phyloP scores from a whole-genome alignment of 2,888 invertebrate genomes.

The Aricia artaxerxes region DNA sequence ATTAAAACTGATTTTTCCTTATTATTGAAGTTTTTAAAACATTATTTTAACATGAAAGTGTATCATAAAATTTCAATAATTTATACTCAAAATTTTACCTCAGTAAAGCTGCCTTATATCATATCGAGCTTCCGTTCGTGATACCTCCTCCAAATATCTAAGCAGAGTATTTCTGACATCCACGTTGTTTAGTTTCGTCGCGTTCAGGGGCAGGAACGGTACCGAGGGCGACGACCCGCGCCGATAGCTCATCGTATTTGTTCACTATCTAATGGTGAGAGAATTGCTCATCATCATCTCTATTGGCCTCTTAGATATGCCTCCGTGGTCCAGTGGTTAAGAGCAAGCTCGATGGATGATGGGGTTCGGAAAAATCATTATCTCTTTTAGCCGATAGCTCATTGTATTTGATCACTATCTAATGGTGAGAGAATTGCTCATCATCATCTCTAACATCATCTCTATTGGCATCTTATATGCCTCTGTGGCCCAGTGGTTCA shows the following conservation, averaged over 20 bases:
- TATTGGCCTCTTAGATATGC: not conserved
- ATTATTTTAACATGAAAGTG: not conserved
- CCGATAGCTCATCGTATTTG: conserved; percentile 78
- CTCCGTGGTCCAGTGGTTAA: not conserved
- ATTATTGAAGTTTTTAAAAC: not conserved
- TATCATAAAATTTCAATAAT: too few relatives aligned
- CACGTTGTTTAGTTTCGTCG: conserved; percentile 61
- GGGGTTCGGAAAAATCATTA: not conserved
- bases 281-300: conserved; percentile 12
- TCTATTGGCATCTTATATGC: not conserved
- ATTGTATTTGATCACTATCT: conserved; percentile 77
- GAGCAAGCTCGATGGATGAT: not conserved
- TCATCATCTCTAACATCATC: not conserved
- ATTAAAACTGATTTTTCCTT: not conserved
- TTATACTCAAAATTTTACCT: too few relatives aligned
- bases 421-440: conserved; percentile 44
- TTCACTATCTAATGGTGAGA: conserved; percentile 65
- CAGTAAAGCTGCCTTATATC: too few relatives aligned
- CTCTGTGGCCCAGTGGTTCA: too few relatives aligned
- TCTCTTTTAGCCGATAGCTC: conserved; percentile 63
- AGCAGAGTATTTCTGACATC: conserved; percentile 44
- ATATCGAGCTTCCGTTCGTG: conserved; percentile 18
- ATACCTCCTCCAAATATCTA: conserved; percentile 52
- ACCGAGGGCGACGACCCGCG: conserved; percentile 77
- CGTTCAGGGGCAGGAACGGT: conserved; percentile 77